These are phyloP conservation scores for Gnatocerus cornutus DNA, from an alignment of 2,888 invertebrate species.

Conservation along the genomic window DNA sequence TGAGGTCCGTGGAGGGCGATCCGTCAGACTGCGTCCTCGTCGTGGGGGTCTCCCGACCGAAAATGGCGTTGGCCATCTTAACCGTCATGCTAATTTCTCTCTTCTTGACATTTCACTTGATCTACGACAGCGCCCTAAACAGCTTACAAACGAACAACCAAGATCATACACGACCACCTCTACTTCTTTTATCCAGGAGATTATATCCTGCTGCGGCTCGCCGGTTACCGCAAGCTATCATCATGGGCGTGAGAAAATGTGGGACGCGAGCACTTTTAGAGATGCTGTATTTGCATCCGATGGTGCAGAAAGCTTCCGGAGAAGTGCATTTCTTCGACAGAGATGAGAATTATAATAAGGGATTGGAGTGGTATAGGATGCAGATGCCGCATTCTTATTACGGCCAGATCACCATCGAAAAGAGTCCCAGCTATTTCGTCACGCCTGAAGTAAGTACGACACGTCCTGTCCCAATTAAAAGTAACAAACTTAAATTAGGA, in stretches of 20 bases:
- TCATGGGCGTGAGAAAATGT: slow-evolving; percentile 96
- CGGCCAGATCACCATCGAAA: slow-evolving; percentile 96
- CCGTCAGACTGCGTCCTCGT: slow-evolving; percentile 89
- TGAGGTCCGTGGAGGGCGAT: slow-evolving; percentile 88
- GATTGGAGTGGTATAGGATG: slow-evolving; percentile 95
- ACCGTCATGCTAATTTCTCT: slow-evolving; percentile 86
- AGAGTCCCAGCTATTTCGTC: slow-evolving; percentile 98
- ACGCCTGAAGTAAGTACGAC: slow-evolving; percentile 88
- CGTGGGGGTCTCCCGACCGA: slow-evolving; percentile 88
- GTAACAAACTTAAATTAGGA: too few relatives aligned
- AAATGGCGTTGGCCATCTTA: slow-evolving; percentile 86
- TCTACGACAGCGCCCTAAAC: slow-evolving; percentile 89
- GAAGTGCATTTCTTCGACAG: slow-evolving; percentile 99
- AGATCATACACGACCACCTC: slow-evolving; percentile 71
- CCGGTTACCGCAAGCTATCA: slow-evolving; percentile 85
- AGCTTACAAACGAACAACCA: slow-evolving; percentile 78
- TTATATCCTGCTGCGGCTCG: slow-evolving; percentile 77
- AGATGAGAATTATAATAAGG: slow-evolving; percentile 92
- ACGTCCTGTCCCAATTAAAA: too few relatives aligned
- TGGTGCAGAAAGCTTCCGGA: slow-evolving; percentile 92
- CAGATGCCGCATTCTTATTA: slow-evolving; percentile 96
- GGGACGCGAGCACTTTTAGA: slow-evolving; percentile 97
- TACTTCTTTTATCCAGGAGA: slow-evolving; percentile 67
- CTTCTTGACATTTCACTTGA: slow-evolving; percentile 88
- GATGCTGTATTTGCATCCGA: slow-evolving; percentile 95